phyloP scores from a whole-genome alignment of 2,888 invertebrate species.

The Teinopalpus imperialis region DNA sequence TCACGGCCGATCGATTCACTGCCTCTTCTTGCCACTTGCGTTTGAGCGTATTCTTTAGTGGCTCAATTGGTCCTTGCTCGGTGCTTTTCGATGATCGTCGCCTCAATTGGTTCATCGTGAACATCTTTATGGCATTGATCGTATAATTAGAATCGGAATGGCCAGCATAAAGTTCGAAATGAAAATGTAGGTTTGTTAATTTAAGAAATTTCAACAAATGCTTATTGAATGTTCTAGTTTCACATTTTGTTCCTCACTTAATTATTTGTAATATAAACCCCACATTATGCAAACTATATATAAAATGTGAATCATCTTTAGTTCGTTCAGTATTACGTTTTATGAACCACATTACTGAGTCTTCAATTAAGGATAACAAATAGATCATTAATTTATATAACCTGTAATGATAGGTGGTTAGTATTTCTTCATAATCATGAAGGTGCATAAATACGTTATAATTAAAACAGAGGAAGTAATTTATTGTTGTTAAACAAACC shows the following conservation, averaged over 20 bases:
- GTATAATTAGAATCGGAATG: not conserved
- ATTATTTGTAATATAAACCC: no score
- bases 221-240: no score
- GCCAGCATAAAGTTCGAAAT: not conserved
- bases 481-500: constrained; percentile 10
- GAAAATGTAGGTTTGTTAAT: no score
- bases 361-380: no score
- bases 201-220: no score
- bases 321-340: no score
- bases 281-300: no score
- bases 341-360: no score
- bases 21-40: constrained; percentile 36
- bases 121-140: constrained; percentile 2
- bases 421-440: constrained; percentile 11
- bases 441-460: constrained; percentile 7
- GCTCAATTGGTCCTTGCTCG: constrained; percentile 15
- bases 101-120: constrained; percentile 3
- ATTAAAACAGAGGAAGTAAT: constrained; percentile 17
- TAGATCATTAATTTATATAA: no score
- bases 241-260: no score
- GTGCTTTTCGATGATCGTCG: constrained; percentile 18
- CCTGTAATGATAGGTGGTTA: constrained; percentile 13
- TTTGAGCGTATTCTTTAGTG: constrained; percentile 18
- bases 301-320: no score
- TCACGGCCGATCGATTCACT: constrained; percentile 60